Conservation (phyloP, 1,140 invertebrate species). For the Aphaenogaster ashmeadi region DNA sequence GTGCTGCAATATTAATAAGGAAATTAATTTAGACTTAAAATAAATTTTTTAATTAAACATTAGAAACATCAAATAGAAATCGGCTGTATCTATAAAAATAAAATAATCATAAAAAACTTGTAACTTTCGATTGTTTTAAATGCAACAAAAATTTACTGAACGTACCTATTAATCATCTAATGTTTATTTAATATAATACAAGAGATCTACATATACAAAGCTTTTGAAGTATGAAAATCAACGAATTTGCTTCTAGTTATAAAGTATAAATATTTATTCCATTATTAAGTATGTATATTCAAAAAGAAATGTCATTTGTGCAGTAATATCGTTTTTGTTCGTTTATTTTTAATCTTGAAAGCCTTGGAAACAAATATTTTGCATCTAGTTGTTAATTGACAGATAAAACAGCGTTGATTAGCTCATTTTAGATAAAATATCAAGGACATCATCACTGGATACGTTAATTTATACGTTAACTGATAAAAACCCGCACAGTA, state of each 20-base stretch:
- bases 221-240: background rate
- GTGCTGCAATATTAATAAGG: background rate
- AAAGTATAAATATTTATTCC: background rate
- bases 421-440: background rate
- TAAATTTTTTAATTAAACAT: background rate
- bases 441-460: background rate
- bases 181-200: background rate
- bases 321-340: background rate
- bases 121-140: background rate
- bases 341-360: conserved; percentile 6
- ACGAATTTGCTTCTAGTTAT: background rate
- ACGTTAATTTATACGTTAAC: background rate
- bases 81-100: background rate
- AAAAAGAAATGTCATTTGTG: conserved; percentile 6
- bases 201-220: no score
- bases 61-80: background rate
- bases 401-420: background rate
- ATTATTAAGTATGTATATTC: background rate
- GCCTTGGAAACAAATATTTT: conserved; percentile 8
- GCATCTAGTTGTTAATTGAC: background rate
- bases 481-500: background rate
- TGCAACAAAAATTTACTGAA: background rate
- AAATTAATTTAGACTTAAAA: background rate
- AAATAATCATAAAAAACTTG: background rate
- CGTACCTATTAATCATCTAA: background rate